phyloP scores from a whole-genome alignment of 2,113 vertebrate species.

The Corydoras sp. region DNA sequence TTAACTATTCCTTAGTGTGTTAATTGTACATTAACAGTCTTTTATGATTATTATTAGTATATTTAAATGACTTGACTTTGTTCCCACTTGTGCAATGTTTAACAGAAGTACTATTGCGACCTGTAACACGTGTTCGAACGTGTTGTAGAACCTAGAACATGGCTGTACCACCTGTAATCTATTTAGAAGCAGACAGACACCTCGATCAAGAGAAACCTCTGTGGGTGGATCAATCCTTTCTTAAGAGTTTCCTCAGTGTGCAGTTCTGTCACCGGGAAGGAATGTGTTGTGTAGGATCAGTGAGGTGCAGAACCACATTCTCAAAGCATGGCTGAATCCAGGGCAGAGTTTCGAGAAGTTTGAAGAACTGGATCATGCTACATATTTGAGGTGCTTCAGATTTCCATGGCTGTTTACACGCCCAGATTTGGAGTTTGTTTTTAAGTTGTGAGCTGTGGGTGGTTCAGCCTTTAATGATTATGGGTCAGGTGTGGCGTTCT shows the following conservation, averaged over 20 bases:
- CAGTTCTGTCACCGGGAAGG: not conserved
- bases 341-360: slow-evolving; percentile 6
- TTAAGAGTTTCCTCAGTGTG: not conserved
- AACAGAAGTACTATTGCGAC: too few species aligned
- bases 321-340: not conserved
- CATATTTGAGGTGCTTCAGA: not conserved
- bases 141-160: too few species aligned
- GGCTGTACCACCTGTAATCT: too few species aligned
- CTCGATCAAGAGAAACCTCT: not conserved
- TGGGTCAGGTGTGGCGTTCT: not conserved
- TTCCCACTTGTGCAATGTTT: too few species aligned
- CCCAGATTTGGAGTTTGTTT: not conserved
- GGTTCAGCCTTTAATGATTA: not conserved
- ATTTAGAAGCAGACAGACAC: too few species aligned
- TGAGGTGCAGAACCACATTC: slow-evolving; percentile 10
- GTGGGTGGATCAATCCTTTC: not conserved
- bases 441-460: too few species aligned
- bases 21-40: too few species aligned
- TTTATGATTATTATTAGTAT: too few species aligned
- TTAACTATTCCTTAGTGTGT: too few species aligned
- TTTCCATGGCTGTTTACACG: slow-evolving; percentile 2
- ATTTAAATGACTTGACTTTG: too few species aligned
- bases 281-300: not conserved
- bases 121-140: too few species aligned
- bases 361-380: not conserved